Evolutionary conservation across 2,797 vertebrate genomes (phyloP), one percentile per base, ranked within the genome.

Genomic region (Xyrichtys novacula): DNA sequence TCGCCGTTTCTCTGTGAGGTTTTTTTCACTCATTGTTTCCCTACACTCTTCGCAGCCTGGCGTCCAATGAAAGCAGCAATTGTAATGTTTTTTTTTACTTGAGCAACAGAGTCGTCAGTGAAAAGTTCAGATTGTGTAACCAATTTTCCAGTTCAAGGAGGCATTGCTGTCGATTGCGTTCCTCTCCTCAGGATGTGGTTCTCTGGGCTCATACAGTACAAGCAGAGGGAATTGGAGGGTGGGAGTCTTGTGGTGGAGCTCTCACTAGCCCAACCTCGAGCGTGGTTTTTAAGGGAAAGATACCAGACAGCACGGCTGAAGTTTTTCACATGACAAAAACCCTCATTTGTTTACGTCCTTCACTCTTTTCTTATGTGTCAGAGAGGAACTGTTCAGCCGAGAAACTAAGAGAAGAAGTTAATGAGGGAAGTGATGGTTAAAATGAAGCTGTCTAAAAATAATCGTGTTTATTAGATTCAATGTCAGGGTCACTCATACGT

Each of bases 51-150:
- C 76, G 78, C 83, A 78, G 82, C 78, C 89, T 92, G 91, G 89
- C 90, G 83, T 88, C 91, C 86, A 91, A 92, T 93, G 88, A 93
- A 95, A 94, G 92, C 90, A 76, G 74, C 47, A 84, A 92, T 93
- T 94, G 92, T 92, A 94, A 92, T 92, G 89, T 93, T 93, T 93
- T 88, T 93, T 93, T 93, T 88, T 89, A 91, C 90, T 90, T 89
- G 91, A 90, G 88, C 87, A 80, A 84, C 83, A 84, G 70, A 90
- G 88, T 92, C 84, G 88, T 93, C 91, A 92, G 92, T 93, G 89
- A 94, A 93, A 90, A 92, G 94, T 94, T 95, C 92, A 94, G 75
- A 93, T 93, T 93, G 92, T 93, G 90, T 94, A 94, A 94, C 92
- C 86, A 71, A 92, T 93, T 94, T 94, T 94, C 93, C 93, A 94